Evolutionary conservation across 35 echinoderm and acorn worm genomes (phyloP), one percentile per base, ranked within the genome.

Genomic region (Heliocidaris tuberculata): DNA sequence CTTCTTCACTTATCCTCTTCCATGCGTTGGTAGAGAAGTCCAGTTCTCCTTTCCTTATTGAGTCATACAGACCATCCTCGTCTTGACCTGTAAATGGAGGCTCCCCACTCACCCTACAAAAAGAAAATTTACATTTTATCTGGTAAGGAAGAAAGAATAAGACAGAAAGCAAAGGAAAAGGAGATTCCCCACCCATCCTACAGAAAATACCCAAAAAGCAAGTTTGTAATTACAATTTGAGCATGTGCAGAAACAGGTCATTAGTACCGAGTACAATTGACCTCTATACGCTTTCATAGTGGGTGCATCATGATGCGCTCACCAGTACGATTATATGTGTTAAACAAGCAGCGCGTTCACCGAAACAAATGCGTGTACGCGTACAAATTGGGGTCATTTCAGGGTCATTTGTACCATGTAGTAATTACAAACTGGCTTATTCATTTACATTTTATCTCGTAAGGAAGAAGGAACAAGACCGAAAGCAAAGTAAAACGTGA

Each of bases 31-130:
- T 86, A 31, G 96, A 95, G 86, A 99, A 97, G 60, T 97, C 97
- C 92, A 99, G 59, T 27, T 97, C 96, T 30, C 98, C 98, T 96
- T 96, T 97, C 85, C 97, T 95, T 48, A 99, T 99, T 30, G 94
- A 93, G 32, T 97, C 97, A 92, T 99, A 99, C 65, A 99, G 90
- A 54, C 95, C 89, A 11, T 99, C 98, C 93, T 99, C 98, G 97
- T 99, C 98, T 7, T 94, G 92, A 27, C 97, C 98, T 13, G 35
- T 93, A 92, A 99, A 99, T 13, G 98, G 98, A 92, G 98, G 98
- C 27, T 85, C 92, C 13, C 98, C 98, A 94, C 86, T 94, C 47
- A 99, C 96, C 89, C 98, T 99, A 30, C 42, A 97, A 32, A 48
- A 93, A n/a, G n/a, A n/a, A n/a, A n/a, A n/a, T n/a, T 42, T 42